phyloP scores from a whole-genome alignment of 2,888 invertebrate genomes.

The Cepaea hortensis region DNA sequence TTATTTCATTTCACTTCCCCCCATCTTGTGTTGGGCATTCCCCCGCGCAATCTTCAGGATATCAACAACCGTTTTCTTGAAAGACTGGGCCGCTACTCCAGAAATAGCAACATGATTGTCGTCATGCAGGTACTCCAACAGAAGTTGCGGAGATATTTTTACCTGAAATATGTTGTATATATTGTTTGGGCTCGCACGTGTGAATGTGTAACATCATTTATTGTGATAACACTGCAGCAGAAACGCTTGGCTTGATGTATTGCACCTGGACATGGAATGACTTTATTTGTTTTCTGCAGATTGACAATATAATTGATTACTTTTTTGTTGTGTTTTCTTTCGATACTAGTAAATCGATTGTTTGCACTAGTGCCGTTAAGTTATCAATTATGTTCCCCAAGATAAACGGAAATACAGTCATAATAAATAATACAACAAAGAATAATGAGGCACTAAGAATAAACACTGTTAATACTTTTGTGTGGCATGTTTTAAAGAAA shows the following conservation, averaged over 20 bases:
- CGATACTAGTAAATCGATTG: too few species aligned
- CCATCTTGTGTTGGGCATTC: neutral
- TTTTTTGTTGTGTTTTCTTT: too few species aligned
- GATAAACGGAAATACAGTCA: too few species aligned
- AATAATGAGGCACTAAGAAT: too few species aligned
- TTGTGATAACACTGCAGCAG: constrained; percentile 9
- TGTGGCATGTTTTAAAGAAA: too few species aligned
- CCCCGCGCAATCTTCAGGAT: constrained; percentile 44
- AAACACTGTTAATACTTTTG: too few species aligned
- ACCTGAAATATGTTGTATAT: neutral
- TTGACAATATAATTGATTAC: neutral
- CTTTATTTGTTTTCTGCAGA: neutral
- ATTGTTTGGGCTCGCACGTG: neutral
- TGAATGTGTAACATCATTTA: neutral
- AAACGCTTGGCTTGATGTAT: constrained; percentile 12
- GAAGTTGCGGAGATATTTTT: neutral
- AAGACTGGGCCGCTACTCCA: constrained; percentile 53
- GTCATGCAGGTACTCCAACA: constrained; percentile 54
- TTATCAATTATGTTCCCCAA: too few species aligned
- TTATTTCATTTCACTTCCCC: neutral
- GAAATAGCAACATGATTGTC: constrained; percentile 50
- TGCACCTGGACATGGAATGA: neutral
- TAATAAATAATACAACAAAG: too few species aligned
- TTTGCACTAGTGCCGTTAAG: too few species aligned
- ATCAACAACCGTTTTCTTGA: constrained; percentile 52